These are phyloP conservation scores for Cloeon dipterum DNA, from an alignment of 2,888 invertebrate genomes.

Conservation along the genomic window DNA sequence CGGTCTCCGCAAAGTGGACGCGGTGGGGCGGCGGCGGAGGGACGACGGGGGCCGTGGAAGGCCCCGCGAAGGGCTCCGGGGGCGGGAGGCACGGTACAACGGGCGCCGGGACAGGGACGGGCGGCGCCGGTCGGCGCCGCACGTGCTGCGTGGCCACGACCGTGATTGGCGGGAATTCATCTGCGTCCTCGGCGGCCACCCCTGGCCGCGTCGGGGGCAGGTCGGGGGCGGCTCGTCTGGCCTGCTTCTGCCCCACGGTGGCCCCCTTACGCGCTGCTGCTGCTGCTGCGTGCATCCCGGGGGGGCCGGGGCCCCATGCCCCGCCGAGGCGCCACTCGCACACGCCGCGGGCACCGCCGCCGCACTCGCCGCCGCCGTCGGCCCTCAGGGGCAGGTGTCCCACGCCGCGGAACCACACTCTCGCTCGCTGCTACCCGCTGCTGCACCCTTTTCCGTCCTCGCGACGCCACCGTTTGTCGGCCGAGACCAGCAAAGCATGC, in stretches of 20 bases:
- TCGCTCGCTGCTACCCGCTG: no score
- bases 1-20: no score
- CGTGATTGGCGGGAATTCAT: no score
- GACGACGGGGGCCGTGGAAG: neutral
- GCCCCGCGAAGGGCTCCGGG: neutral
- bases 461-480: no score
- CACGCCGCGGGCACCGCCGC: no score
- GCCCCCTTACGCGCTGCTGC: neutral
- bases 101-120: no score
- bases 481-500: no score
- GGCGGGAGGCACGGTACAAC: no score
- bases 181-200: no score
- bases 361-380: no score
- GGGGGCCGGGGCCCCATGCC: neutral
- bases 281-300: neutral
- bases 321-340: no score
- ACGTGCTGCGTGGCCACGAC: neutral
- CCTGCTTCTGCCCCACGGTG: constrained; percentile 2
- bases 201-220: constrained; percentile 1
- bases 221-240: constrained; percentile 1
- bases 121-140: neutral
- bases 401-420: neutral
- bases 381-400: neutral
- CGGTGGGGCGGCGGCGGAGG: neutral
- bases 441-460: no score